phyloP scores from a whole-genome alignment of 2,797 vertebrate genomes.

The Ctenosaura bakeri region DNA sequence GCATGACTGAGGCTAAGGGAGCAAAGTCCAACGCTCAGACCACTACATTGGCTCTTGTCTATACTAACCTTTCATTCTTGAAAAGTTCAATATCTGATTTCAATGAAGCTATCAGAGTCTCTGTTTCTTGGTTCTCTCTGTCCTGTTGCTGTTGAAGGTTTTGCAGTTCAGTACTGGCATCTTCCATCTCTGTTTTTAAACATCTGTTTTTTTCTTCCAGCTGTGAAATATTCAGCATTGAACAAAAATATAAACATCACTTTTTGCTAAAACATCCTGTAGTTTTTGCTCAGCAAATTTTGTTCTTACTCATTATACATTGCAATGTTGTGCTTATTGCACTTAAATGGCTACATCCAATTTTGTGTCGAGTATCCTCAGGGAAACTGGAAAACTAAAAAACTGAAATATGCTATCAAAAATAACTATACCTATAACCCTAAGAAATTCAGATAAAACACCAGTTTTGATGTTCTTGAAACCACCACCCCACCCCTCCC shows the following conservation, averaged over 20 bases:
- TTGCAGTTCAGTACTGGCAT: slow-evolving; percentile 85
- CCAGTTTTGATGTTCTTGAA: neutral
- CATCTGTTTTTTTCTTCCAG: slow-evolving; percentile 83
- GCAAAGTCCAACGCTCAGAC: no score
- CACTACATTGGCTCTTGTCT: neutral
- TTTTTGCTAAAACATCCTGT: neutral
- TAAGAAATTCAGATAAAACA: neutral
- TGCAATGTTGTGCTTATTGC: neutral
- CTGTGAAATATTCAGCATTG: slow-evolving; percentile 76
- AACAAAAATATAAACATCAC: slow-evolving; percentile 45
- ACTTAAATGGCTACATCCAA: neutral
- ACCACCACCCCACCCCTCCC: no score
- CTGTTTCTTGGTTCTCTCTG: slow-evolving; percentile 88
- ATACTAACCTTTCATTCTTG: slow-evolving; percentile 85
- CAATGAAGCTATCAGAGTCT: slow-evolving; percentile 89
- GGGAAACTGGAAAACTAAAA: neutral
- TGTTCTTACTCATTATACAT: neutral
- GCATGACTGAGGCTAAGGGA: no score
- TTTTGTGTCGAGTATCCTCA: neutral
- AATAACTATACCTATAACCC: neutral
- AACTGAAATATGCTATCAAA: neutral
- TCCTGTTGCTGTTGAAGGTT: slow-evolving; percentile 84
- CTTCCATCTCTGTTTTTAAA: slow-evolving; percentile 84
- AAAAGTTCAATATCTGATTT: slow-evolving; percentile 84
- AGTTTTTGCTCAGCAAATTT: neutral